These are phyloP conservation scores for Polyommatus icarus DNA, from an alignment of 2,888 invertebrate genomes.

Conservation along the genomic window DNA sequence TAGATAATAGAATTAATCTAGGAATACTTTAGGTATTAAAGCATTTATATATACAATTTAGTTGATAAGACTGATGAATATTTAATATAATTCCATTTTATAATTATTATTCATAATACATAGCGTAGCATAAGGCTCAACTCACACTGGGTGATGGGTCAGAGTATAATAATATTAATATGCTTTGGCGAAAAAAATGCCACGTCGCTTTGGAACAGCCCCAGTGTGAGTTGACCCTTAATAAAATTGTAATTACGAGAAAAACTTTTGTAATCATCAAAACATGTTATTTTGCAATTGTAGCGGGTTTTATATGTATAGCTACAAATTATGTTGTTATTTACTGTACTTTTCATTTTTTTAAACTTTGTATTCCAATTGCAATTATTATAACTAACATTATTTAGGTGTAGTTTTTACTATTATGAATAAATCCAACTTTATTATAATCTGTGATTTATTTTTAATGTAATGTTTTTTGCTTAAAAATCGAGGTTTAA, in stretches of 20 bases:
- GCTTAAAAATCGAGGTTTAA: too few species aligned
- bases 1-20: too few species aligned
- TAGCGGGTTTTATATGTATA: not conserved
- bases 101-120: not conserved
- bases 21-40: slow-evolving; percentile 13
- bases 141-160: too few species aligned
- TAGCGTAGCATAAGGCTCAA: not conserved
- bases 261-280: not conserved
- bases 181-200: too few species aligned
- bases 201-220: too few species aligned
- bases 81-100: slow-evolving; percentile 1
- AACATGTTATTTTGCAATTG: not conserved
- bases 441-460: not conserved
- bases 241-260: too few species aligned
- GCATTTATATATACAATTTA: slow-evolving; percentile 29
- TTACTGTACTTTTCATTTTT: not conserved
- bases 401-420: slow-evolving; percentile 1
- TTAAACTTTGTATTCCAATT: slow-evolving; percentile 1
- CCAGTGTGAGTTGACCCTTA: too few species aligned
- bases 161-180: too few species aligned
- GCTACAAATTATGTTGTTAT: not conserved
- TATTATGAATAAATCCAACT: not conserved
- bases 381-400: not conserved
- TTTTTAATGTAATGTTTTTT: not conserved
- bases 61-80: slow-evolving; percentile 13